Base-by-base conservation (phyloP, 2,113 vertebrate species). In the Nothobranchius furzeri region DNA sequence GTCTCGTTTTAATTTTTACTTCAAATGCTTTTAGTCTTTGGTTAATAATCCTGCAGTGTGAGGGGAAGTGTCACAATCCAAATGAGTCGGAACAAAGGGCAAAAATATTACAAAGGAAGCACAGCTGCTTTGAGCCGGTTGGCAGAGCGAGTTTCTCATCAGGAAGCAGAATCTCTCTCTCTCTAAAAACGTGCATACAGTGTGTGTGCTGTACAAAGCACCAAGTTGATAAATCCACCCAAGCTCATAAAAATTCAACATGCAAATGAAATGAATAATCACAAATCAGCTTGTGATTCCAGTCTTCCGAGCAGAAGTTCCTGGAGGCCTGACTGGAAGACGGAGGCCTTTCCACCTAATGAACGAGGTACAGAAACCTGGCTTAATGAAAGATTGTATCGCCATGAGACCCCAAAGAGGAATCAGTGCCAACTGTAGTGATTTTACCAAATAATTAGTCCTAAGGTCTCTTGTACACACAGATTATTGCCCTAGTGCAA, bases 391-490 rank as follows among this genome's bases (percentile, higher is more conserved):
- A 82, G 84, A 91, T 87, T 87, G 69, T 79, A 92, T 91, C 84
- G 85, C 76, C 85, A 59, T 85, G 88, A 79, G 76, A 76, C 72
- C 75, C 48, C 77, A 78, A 86, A 79, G 75, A 75, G 71, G 75
- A 78, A 80, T 65, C 42, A 58, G 78, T 69, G 62, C 64, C 46
- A 65, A 72, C 74, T 86, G 61, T 30, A 30, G 68, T 73, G 74
- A 80, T 79, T 88, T 82, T 47, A 78, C 78, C 77, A 79, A 86
- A 86, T 92, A 90, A 91, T 90, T 89, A 86, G 78, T 80, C 81
- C 80, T 51, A 57, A 81, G 68, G 64, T 61, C 64, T 70, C 71
- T 52, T 58, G 64, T 59, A 78, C 74, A 82, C 82, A 73, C 35
- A 64, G 75, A 70, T 73, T 66, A 81, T 17, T 64, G 62, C 69